Evolutionary conservation across 2,113 vertebrate species (phyloP).

Genomic region (Prionailurus viverrinus): DNA sequence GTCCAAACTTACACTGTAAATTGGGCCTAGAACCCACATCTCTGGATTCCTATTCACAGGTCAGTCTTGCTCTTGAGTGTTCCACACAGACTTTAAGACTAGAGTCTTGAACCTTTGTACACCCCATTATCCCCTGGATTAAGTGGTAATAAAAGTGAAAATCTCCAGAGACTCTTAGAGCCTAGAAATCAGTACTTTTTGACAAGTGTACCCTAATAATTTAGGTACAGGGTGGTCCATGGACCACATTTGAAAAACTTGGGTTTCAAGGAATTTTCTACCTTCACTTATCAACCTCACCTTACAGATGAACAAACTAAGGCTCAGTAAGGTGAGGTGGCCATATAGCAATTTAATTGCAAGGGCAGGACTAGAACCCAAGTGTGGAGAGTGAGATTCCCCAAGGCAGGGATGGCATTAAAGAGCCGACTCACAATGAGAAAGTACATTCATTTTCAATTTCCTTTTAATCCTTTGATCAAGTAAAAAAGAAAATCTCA

Average conservation of each 20-base stretch:
- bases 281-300: not conserved
- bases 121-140: not conserved
- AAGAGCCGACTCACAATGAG: not conserved
- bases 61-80: not conserved
- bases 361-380: not conserved
- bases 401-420: not conserved
- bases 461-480: not conserved
- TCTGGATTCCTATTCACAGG: not conserved
- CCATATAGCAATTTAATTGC: not conserved
- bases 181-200: not conserved
- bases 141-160: not conserved
- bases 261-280: not conserved
- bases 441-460: not conserved
- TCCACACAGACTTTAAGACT: not conserved
- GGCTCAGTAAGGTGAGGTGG: not conserved
- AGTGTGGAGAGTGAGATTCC: not conserved
- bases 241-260: not conserved
- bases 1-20: not conserved
- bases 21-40: not conserved
- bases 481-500: not conserved
- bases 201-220: not conserved
- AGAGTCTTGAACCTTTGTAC: not conserved
- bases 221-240: not conserved
- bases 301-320: not conserved
- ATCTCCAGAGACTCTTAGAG: not conserved